A percentile compares a stretch with the other conserved stretches of the same genome.
Conservation (phyloP, 2,113 vertebrate genomes). For the Siniperca knerii region DNA sequence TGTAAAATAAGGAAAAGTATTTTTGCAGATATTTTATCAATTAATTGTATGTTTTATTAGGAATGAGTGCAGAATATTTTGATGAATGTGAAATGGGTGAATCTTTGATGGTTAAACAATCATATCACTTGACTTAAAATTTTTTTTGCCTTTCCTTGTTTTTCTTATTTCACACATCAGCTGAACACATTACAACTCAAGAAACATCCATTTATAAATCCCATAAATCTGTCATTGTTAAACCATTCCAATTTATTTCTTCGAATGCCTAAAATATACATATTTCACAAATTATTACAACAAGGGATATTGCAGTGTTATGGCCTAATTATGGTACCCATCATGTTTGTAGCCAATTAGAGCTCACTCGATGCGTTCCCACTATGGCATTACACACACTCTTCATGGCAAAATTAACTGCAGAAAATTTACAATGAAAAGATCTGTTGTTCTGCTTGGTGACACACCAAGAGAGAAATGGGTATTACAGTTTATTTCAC, state of each 20-base stretch:
- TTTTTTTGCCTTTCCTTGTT: slow-evolving; percentile 23
- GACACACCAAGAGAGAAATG: slow-evolving; percentile 45
- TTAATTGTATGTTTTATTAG: slow-evolving; percentile 75
- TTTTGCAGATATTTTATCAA: slow-evolving; percentile 79
- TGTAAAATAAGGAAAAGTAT: slow-evolving; percentile 74
- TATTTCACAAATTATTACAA: slow-evolving; percentile 85
- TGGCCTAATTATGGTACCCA: slow-evolving; percentile 72
- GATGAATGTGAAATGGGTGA: slow-evolving; percentile 68
- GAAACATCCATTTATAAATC: slow-evolving; percentile 61
- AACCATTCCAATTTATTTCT: slow-evolving; percentile 84
- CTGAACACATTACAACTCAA: slow-evolving; percentile 53
- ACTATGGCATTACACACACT: slow-evolving; percentile 52
- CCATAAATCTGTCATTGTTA: slow-evolving; percentile 71
- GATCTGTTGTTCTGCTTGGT: slow-evolving; percentile 44
- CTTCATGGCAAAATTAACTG: slow-evolving; percentile 61
- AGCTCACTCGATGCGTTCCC: slow-evolving; percentile 46
- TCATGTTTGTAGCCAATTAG: slow-evolving; percentile 66
- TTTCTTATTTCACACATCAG: slow-evolving; percentile 51
- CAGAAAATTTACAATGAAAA: slow-evolving; percentile 67
- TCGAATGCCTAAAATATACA: slow-evolving; percentile 85
- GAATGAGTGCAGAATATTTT: slow-evolving; percentile 72
- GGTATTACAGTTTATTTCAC: slow-evolving; percentile 58
- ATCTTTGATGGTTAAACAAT: slow-evolving; percentile 70
- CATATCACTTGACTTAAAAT: slow-evolving; percentile 56
- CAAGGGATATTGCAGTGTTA: slow-evolving; percentile 79